Conservation (phyloP, 2,888 invertebrate genomes). For the Agrilus mali region DNA sequence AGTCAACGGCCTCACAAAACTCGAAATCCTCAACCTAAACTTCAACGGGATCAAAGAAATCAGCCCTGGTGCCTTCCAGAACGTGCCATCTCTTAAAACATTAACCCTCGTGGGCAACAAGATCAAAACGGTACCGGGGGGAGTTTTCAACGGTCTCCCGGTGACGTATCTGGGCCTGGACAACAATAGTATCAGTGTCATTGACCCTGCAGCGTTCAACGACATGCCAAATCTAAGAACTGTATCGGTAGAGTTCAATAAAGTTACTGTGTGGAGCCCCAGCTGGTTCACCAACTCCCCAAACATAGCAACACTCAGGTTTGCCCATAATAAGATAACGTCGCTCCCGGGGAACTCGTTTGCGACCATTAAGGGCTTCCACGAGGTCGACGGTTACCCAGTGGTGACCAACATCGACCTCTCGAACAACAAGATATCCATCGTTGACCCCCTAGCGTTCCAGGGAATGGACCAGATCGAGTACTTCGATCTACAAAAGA, state of each 20-base stretch:
- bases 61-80: conserved; percentile 10
- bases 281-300: conserved; percentile 28
- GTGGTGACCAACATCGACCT: conserved; percentile 18
- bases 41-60: conserved; percentile 8
- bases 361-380: conserved; percentile 19
- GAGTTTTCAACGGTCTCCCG: conserved; percentile 8
- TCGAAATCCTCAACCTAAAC: conserved; percentile 8
- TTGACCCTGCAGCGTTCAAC: conserved; percentile 16
- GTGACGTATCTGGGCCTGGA: conserved; percentile 13
- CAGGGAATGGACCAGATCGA: conserved; percentile 16
- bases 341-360: conserved; percentile 24
- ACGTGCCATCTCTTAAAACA: conserved; percentile 4
- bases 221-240: conserved; percentile 21
- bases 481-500: conserved; percentile 18
- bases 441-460: conserved; percentile 16
- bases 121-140: conserved; percentile 5
- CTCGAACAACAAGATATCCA: conserved; percentile 17
- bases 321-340: conserved; percentile 23
- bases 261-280: conserved; percentile 21
- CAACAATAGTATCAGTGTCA: conserved; percentile 14
- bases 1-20: conserved; percentile 14
- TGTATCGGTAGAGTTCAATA: conserved; percentile 25
- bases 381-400: conserved; percentile 12
- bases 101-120: conserved; percentile 4
- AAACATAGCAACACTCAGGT: conserved; percentile 19